These are phyloP conservation scores for Cryptotis parvus DNA, from an alignment of 2,113 vertebrate genomes.

Conservation along the genomic window DNA sequence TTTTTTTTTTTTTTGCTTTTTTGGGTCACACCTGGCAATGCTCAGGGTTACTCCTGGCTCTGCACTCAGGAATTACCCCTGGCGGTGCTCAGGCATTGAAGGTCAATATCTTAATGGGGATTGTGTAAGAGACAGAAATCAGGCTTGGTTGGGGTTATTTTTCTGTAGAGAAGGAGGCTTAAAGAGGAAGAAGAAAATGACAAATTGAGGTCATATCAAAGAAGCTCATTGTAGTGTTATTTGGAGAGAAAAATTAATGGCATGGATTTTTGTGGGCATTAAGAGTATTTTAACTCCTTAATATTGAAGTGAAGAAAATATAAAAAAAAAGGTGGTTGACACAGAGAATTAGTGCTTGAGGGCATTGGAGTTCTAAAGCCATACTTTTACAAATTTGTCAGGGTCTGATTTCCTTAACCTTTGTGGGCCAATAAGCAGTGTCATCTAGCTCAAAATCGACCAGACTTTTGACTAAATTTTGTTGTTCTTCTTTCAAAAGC, in stretches of 20 bases:
- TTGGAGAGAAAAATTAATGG: constrained; percentile 25
- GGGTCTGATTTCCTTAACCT: constrained; percentile 9
- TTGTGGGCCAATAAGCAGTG: background rate
- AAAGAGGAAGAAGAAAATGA: constrained; percentile 5
- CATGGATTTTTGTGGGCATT: background rate
- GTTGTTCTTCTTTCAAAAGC: background rate
- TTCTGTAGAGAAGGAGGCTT: background rate
- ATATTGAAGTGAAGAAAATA: background rate
- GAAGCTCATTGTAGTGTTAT: constrained; percentile 36
- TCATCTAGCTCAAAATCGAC: constrained; percentile 22
- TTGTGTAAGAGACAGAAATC: constrained; percentile 5
- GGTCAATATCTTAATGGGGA: background rate
- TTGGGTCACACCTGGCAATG: too few relatives aligned
- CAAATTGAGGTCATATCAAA: constrained; percentile 17
- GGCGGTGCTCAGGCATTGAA: too few relatives aligned
- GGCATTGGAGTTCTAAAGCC: background rate
- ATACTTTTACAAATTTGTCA: background rate
- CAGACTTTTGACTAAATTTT: background rate
- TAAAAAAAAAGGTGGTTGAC: background rate
- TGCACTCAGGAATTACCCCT: too few relatives aligned
- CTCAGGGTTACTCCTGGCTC: too few relatives aligned
- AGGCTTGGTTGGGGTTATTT: background rate
- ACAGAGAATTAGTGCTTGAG: background rate
- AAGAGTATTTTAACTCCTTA: background rate
- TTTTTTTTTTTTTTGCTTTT: too few relatives aligned